Base-by-base conservation (phyloP, 2,113 vertebrate species). In the Mastomys natalensis region DNA sequence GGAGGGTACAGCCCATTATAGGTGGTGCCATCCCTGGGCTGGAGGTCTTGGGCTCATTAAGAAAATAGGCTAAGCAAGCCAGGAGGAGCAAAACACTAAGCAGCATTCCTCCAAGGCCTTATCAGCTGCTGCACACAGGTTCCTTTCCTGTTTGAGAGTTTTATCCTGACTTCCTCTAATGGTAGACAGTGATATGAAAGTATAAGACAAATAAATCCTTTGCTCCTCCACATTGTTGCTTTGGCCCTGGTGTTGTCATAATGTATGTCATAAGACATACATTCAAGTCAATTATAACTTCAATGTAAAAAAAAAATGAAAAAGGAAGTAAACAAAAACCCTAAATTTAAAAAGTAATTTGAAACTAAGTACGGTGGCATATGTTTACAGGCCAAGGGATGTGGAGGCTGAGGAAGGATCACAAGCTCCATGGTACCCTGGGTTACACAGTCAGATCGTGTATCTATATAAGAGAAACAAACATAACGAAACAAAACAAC, bases 381-480 rank as follows among this genome's bases (percentile, higher is more conserved):
- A 24, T 34, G 1, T 24, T 2, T 37, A 3, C 15, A 45, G 3
- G 29, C 3, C 22, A 7, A 40, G 3, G 48, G 4, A 19, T 40
- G 1, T 10, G 22, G 34, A 88, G 7, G 15, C 68, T 5, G 34
- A 70, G 45, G 34, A 3, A 16, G 64, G 11, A 87, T n/a, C 12
- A 4, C 5, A 29, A 40, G 6, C 55, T 88, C 13, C 17, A 5
- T 24, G 37, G 15, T n/a, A 40, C 3, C 13, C 51, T 29, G 37
- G 34, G 24, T 37, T 58, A 29, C 11, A n/a, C 17, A 58, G 51
- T n/a, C 22, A 73, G 48, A 73, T 15, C 7, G 15, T 73, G 2
- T 62, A 24, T 84, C 24, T 43, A n/a, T 21, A 53, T 24, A 66
- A 66, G 64, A 66, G 45, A 84, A 84, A 66, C 29, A 84, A 84